Percentiles rank a stretch among this genome's conserved stretches.
Evolutionary conservation across 2,888 invertebrate species (phyloP).

Genomic region (Carabus problematicus): DNA sequence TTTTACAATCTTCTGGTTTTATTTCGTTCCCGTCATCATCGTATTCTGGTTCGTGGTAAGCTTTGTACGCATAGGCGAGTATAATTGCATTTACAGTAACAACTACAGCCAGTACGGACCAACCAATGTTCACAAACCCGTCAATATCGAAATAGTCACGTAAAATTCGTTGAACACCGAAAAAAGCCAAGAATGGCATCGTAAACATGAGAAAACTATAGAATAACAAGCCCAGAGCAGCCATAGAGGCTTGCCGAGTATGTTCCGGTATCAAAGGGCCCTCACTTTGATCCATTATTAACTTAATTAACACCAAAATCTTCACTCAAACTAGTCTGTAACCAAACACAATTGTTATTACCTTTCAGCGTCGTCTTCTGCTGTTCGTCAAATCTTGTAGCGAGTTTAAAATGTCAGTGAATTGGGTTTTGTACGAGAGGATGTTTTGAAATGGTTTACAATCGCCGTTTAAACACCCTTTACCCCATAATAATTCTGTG

Average conservation of each 20-base stretch:
- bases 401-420: neutral
- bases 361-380: slow-evolving; percentile 9
- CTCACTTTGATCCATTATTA: slow-evolving; percentile 33
- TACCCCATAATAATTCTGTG: slow-evolving; percentile 84
- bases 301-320: slow-evolving; percentile 15
- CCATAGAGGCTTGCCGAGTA: slow-evolving; percentile 61
- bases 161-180: slow-evolving; percentile 69
- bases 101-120: slow-evolving; percentile 80
- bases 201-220: slow-evolving; percentile 88
- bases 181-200: slow-evolving; percentile 80
- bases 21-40: slow-evolving; percentile 68
- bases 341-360: slow-evolving; percentile 22
- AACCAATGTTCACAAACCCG: slow-evolving; percentile 69
- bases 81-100: slow-evolving; percentile 83
- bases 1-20: slow-evolving; percentile 58
- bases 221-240: slow-evolving; percentile 70
- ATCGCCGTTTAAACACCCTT: slow-evolving; percentile 70
- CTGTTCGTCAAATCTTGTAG: neutral
- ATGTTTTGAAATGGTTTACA: slow-evolving; percentile 78
- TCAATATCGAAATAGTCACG: slow-evolving; percentile 67
- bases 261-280: slow-evolving; percentile 59
- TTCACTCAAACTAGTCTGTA: slow-evolving; percentile 26
- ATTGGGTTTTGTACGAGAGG: slow-evolving; percentile 66
- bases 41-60: slow-evolving; percentile 73
- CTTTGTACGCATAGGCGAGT: slow-evolving; percentile 77